Evolutionary conservation across 2,113 vertebrate genomes (phyloP).

Genomic region (Chaenogobius annularis): DNA sequence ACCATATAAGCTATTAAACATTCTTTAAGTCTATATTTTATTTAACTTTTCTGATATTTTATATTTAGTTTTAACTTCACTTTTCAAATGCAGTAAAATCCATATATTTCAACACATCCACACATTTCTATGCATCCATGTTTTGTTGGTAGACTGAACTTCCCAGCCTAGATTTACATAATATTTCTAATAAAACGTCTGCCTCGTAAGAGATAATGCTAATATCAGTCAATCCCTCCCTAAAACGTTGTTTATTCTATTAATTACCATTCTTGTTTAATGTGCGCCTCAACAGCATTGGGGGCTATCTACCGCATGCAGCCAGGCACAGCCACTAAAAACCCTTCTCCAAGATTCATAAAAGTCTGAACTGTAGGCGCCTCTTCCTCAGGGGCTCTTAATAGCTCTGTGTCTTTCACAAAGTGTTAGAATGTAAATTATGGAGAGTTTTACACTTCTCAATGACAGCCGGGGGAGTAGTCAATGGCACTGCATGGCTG

Average conservation of each 20-base stretch:
- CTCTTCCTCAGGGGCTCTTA: constrained; percentile 57
- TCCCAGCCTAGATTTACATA: background rate
- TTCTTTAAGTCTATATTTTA: too few relatives aligned
- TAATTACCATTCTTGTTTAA: constrained; percentile 60
- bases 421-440: constrained; percentile 70
- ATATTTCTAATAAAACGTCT: constrained; percentile 38
- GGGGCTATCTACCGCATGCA: constrained; percentile 56
- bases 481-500: constrained; percentile 31
- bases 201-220: constrained; percentile 46
- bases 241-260: constrained; percentile 62
- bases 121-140: background rate
- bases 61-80: background rate
- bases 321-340: constrained; percentile 59
- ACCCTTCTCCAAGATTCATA: constrained; percentile 66
- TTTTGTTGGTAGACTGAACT: constrained; percentile 12
- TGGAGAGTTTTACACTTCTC: constrained; percentile 56
- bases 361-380: constrained; percentile 59
- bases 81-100: background rate
- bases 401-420: constrained; percentile 64
- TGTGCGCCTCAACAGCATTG: constrained; percentile 30
- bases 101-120: background rate
- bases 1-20: too few relatives aligned
- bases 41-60: background rate
- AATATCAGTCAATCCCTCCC: constrained; percentile 49
- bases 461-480: constrained; percentile 58